Conservation (phyloP, 2,888 invertebrate species). For the Liopterus haemorrhoidalis region DNA sequence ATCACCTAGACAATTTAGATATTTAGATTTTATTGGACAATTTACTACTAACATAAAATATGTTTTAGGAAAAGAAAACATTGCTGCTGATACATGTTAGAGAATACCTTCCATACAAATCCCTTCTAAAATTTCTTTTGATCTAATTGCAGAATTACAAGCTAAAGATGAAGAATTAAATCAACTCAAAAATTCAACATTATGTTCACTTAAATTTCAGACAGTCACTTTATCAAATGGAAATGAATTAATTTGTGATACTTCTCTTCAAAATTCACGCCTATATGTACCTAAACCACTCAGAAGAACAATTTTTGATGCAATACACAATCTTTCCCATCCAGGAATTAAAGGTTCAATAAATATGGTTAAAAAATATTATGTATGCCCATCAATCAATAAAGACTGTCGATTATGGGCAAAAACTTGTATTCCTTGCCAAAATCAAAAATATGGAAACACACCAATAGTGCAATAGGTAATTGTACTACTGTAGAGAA, state of each 20-base stretch:
- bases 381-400: no score
- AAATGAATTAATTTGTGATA: slow-evolving; percentile 1
- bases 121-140: background rate
- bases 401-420: no score
- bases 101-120: background rate
- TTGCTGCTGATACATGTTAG: background rate
- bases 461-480: no score
- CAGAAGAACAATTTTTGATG: no score
- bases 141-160: background rate
- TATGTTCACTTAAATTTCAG: slow-evolving; percentile 1
- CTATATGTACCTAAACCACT: background rate
- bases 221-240: background rate
- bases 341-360: no score
- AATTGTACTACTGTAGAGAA: no score
- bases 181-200: background rate
- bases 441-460: no score
- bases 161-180: background rate
- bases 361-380: no score
- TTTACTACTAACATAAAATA: slow-evolving; percentile 4
- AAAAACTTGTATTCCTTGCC: no score
- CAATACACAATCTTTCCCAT: no score
- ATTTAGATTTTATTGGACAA: slow-evolving; percentile 2
- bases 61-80: slow-evolving; percentile 1
- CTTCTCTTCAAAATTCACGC: background rate
- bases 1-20: slow-evolving; percentile 1